Evolutionary conservation across 2,888 invertebrate species (phyloP), one percentile per base, ranked within the genome.

Genomic region (Glaucopsyche alexis): DNA sequence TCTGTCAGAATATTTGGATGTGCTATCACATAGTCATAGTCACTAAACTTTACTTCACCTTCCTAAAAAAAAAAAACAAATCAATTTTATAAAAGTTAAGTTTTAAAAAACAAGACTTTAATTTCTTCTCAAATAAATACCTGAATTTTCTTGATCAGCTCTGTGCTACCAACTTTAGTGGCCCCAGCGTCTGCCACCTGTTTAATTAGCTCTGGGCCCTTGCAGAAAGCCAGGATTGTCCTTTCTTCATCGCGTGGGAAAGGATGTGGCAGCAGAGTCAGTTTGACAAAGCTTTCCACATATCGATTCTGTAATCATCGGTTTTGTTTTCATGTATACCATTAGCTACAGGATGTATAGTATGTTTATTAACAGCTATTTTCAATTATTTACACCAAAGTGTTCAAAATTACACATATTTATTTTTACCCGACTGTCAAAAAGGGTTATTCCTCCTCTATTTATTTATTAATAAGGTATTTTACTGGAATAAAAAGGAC

Each of bases 1-100:
- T 98, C 97, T 0, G 96, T 94, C 71, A 97, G 85, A 76, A 98
- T 96, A 82, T 96, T 95, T 0, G 96, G 96, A 89, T 98, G 97
- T 0, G 97, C 96, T 14, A 98, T 89, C 8, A 96, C 83, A 81
- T 94, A 95, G 80, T 97, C 95, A 82, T 95, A 98, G 78, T 98
- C 96, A 6, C 92, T 87, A 2, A 96, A 80, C 73, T 93, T 89
- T 5, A 96, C 82, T 77, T 94, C 93, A n/a, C 97, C 96, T 81
- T 93, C 95, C 93, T 96, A 83, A 7, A 76, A 75, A 73, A 74
- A 42, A 52, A 66, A 49, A 19, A 19, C n/a, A 64, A 29, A 29
- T 29, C 4, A 29, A 29, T 29, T 45, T 64, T 47, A 72, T 14
- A 19, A 47, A 16, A 29, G 1, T 49, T 49, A 8, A 16, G 45